Conservation (phyloP, 1,140 invertebrate species). For the Aphelinus certus region DNA sequence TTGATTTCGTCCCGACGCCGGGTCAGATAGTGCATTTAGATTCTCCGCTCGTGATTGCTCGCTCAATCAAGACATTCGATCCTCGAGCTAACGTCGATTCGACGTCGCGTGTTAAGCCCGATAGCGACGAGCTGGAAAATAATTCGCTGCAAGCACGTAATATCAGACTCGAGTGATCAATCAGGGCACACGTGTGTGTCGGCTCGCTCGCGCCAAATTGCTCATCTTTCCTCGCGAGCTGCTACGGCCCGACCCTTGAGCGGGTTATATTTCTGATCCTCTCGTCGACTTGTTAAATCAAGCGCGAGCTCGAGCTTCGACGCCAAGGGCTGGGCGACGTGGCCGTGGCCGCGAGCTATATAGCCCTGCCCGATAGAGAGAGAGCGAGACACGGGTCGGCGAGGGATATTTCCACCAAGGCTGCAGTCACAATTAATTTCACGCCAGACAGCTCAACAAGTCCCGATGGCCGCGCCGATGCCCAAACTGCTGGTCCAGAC, state of each 20-base stretch:
- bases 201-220: too few species aligned
- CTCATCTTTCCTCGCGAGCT: too few species aligned
- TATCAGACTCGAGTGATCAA: too few species aligned
- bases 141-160: too few species aligned
- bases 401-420: background rate
- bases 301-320: background rate
- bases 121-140: too few species aligned
- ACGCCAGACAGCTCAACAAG: constrained; percentile 15
- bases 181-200: too few species aligned
- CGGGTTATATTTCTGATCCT: constrained; percentile 11
- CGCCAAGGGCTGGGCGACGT: background rate
- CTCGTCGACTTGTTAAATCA: constrained; percentile 13
- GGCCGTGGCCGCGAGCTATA: too few species aligned
- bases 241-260: background rate
- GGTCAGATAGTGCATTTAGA: too few species aligned
- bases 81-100: background rate
- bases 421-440: constrained; percentile 38
- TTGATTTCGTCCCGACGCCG: too few species aligned
- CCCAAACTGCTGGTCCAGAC: too few species aligned
- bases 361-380: background rate
- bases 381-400: background rate
- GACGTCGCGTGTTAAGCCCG: too few species aligned
- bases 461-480: background rate
- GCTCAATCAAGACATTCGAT: background rate
- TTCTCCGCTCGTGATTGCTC: background rate